A percentile compares a stretch with the other conserved stretches of the same genome.
These are phyloP conservation scores for Daboia siamensis DNA, from an alignment of 2,113 vertebrate species.

Conservation along the genomic window DNA sequence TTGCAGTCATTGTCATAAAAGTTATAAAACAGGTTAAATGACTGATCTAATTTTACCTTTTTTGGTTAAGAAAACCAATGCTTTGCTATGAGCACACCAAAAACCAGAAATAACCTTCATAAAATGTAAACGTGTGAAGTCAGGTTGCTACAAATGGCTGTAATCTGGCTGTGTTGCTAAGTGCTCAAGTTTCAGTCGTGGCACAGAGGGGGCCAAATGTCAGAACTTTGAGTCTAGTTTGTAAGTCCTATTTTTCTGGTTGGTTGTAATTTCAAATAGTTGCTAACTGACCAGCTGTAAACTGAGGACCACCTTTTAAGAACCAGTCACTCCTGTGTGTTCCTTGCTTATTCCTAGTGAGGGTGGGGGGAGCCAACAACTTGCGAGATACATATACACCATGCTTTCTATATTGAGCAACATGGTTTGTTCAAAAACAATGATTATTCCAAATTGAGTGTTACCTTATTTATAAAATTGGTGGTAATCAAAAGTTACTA, in stretches of 20 bases:
- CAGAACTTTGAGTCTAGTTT: background rate
- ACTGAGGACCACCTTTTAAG: background rate
- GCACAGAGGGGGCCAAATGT: background rate
- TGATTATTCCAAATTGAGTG: background rate
- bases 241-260: background rate
- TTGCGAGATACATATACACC: background rate
- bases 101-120: background rate
- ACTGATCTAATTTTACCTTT: background rate
- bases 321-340: background rate
- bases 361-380: background rate
- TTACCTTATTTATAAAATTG: background rate
- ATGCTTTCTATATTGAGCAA: background rate
- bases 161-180: background rate
- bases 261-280: background rate
- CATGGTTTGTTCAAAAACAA: background rate
- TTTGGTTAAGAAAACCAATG: background rate
- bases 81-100: background rate
- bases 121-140: background rate
- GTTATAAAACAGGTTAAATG: background rate
- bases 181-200: too few species aligned
- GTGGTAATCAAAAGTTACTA: background rate
- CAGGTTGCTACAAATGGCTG: background rate
- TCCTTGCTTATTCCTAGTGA: background rate
- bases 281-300: background rate
- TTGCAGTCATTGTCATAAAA: background rate